phyloP scores from a whole-genome alignment of 2,113 vertebrate species.

The Periophthalmodon schlosseri region DNA sequence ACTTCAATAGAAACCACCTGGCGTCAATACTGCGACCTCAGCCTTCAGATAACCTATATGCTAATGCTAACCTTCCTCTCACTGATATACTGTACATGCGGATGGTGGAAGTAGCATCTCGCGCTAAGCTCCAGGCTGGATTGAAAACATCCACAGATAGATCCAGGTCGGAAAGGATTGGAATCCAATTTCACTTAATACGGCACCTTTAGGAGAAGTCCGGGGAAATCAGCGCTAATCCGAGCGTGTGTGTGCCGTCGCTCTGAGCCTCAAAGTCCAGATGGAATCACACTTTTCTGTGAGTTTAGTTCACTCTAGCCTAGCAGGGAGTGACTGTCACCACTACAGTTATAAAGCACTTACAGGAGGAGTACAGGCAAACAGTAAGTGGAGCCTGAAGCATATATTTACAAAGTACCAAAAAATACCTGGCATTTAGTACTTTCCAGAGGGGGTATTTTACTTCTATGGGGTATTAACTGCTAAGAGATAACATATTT shows the following conservation, averaged over 20 bases:
- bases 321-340: not conserved
- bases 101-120: conserved; percentile 8
- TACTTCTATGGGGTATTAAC: too few species aligned
- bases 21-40: conserved; percentile 2
- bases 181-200: conserved; percentile 62
- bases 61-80: conserved; percentile 11
- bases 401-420: not conserved
- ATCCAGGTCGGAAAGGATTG: conserved; percentile 46
- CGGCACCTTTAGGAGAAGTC: conserved; percentile 54
- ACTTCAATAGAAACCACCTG: not conserved
- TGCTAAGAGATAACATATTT: too few species aligned
- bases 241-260: conserved; percentile 33
- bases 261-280: conserved; percentile 43
- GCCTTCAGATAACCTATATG: not conserved
- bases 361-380: not conserved
- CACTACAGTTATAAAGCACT: not conserved
- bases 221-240: conserved; percentile 68
- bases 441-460: too few species aligned
- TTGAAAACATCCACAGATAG: conserved; percentile 29
- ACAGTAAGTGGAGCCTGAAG: not conserved
- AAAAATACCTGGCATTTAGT: too few species aligned
- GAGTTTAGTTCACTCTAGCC: conserved; percentile 25
- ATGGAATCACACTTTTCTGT: conserved; percentile 51
- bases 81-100: not conserved
- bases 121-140: conserved; percentile 17